Percentiles rank a stretch among this genome's conserved stretches.
Conservation (phyloP, 2,797 vertebrate genomes). For the Microctenopoma lineatum region DNA sequence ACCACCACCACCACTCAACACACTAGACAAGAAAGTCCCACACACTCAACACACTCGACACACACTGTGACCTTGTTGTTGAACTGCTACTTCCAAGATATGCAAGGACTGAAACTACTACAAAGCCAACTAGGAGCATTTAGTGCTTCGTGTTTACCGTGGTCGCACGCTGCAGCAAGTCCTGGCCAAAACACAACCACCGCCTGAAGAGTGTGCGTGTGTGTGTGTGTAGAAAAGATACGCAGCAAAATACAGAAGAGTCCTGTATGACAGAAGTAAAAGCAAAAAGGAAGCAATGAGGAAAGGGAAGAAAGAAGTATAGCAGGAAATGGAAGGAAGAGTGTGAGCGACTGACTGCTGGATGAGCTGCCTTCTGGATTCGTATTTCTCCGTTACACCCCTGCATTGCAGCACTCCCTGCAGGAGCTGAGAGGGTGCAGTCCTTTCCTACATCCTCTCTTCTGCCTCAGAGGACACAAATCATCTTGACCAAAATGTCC, state of each 20-base stretch:
- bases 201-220: slow-evolving; percentile 11
- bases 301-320: slow-evolving; percentile 16
- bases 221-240: background rate
- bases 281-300: slow-evolving; percentile 26
- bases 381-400: slow-evolving; percentile 76
- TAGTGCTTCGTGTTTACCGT: slow-evolving; percentile 44
- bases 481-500: slow-evolving; percentile 61
- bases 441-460: slow-evolving; percentile 68
- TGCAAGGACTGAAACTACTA: slow-evolving; percentile 30
- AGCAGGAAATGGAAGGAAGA: slow-evolving; percentile 32
- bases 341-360: slow-evolving; percentile 45
- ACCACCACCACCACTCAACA: background rate
- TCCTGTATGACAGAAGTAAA: background rate
- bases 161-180: slow-evolving; percentile 42
- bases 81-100: slow-evolving; percentile 31
- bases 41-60: slow-evolving; percentile 6
- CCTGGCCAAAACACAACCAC: slow-evolving; percentile 3
- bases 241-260: background rate
- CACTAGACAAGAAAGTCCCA: background rate
- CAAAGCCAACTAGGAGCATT: slow-evolving; percentile 49
- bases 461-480: slow-evolving; percentile 64
- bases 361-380: slow-evolving; percentile 66
- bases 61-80: slow-evolving; percentile 26
- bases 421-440: slow-evolving; percentile 74
- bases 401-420: slow-evolving; percentile 88